Base-by-base conservation (phyloP, 2,113 vertebrate genomes). In the Cygnus buccinator region DNA sequence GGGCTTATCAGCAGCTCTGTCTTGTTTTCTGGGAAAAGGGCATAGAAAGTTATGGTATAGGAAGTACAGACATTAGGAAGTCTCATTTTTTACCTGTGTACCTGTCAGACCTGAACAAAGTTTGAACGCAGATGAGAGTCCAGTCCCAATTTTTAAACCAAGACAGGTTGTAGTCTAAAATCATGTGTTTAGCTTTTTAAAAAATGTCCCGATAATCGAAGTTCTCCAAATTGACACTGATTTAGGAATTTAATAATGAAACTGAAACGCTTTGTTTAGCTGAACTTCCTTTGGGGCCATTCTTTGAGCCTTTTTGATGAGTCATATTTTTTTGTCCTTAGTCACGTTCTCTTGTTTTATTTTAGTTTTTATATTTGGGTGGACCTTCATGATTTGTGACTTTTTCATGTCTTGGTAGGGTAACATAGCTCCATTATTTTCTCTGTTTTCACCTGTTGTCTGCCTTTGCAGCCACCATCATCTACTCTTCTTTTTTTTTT, bases 1-100 rank as follows among this genome's bases (percentile, higher is more conserved):
- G 86, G 44, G 57, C 35, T 96, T 96, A 88, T 78, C 93, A 86
- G 73, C 76, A 87, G 43, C 48, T 76, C 74, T 71, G 84, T 89
- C 91, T 91, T 93, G 70, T 87, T 93, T 82, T 87, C 89, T 87
- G 66, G 50, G 58, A 33, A 84, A 81, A 87, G 59, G n/a, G 50
- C 57, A 11, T 46, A 74, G 37, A 33, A 43, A 65, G 26, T 67
- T 67, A 57, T 44, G 62, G 65, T 37, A 44, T 14, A 52, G 37
- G 73, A 77, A 90, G 20, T 59, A 21, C 0, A 75, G 61, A 52
- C 70, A 55, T 44, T 29, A 75, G 54, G 17, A 85, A 92, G 72
- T 61, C 85, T 88, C 37, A 31, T 52, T 77, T 86, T 95, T 50
- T 14, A 61, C 25, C n/a, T 59, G 7, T 94, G 26, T 90, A 41